Conservation (phyloP, 2,888 invertebrate genomes). For the Epinotia demarniana region DNA sequence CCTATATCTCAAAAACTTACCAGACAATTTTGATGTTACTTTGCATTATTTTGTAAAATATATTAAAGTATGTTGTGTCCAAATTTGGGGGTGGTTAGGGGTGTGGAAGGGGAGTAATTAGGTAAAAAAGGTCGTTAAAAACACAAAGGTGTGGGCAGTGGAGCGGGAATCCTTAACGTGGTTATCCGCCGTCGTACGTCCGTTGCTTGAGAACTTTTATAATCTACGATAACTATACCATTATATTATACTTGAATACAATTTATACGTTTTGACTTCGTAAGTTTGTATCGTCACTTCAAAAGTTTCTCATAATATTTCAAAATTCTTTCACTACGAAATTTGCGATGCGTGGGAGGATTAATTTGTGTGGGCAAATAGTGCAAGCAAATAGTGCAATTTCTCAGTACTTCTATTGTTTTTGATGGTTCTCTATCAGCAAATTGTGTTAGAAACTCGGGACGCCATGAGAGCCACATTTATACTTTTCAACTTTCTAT, state of each 20-base stretch:
- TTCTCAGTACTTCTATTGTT: too few relatives aligned
- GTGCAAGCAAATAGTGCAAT: too few relatives aligned
- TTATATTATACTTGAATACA: not conserved
- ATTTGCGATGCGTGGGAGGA: too few relatives aligned
- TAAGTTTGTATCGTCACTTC: too few relatives aligned
- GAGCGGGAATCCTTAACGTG: conserved; percentile 44
- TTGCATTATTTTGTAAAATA: not conserved
- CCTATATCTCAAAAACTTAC: conserved; percentile 8
- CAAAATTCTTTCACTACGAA: too few relatives aligned
- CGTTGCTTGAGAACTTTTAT: conserved; percentile 35
- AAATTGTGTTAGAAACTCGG: too few relatives aligned
- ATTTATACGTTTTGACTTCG: too few relatives aligned
- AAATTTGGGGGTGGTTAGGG: conserved; percentile 15
- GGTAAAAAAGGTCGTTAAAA: conserved; percentile 45
- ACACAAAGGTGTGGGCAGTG: conserved; percentile 43
- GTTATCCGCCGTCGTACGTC: conserved; percentile 42
- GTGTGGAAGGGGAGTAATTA: conserved; percentile 24
- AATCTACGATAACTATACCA: not conserved
- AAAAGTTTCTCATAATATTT: too few relatives aligned
- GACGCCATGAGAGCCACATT: too few relatives aligned
- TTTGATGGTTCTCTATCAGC: too few relatives aligned
- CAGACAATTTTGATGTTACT: conserved; percentile 3
- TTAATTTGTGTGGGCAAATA: too few relatives aligned
- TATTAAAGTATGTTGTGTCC: not conserved
- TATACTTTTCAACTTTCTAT: too few relatives aligned